These are phyloP conservation scores for Muntiacus muntjak DNA, from an alignment of 2,113 vertebrate genomes.

Conservation along the genomic window DNA sequence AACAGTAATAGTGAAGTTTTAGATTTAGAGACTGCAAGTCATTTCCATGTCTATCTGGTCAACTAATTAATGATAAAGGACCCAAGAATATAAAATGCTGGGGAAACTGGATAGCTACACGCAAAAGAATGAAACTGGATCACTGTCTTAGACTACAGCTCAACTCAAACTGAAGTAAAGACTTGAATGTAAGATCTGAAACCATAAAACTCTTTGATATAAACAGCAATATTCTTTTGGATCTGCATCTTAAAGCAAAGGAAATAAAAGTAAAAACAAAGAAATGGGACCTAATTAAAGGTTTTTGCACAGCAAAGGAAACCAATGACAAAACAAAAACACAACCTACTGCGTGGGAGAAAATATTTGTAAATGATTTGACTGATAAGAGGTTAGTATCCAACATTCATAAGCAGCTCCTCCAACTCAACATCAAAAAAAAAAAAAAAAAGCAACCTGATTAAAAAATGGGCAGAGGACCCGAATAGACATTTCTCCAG, in stretches of 20 bases:
- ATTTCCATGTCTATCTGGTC: not conserved
- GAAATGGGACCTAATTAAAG: not conserved
- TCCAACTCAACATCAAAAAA: not conserved
- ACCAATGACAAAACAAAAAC: not conserved
- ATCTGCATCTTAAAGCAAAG: not conserved
- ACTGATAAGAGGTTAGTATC: not conserved
- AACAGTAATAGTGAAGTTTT: not conserved
- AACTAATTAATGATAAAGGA: not conserved
- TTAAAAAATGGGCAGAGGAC: not conserved
- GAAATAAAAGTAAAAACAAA: not conserved
- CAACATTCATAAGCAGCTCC: not conserved
- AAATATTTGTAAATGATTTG: not conserved
- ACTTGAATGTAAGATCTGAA: not conserved
- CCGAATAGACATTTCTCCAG: not conserved
- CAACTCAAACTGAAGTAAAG: not conserved
- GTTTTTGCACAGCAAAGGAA: not conserved
- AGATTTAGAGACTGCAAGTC: not conserved
- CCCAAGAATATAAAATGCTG: not conserved
- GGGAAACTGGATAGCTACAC: not conserved
- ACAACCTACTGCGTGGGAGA: not conserved
- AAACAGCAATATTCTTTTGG: not conserved
- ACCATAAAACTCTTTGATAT: not conserved
- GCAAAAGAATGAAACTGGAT: not conserved
- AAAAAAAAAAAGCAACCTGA: not conserved
- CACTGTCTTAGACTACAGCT: not conserved